A percentile compares a stretch with the other conserved stretches of the same genome.
These are phyloP conservation scores for Anagyrus pseudococci DNA, from an alignment of 2,888 invertebrate species.

Conservation along the genomic window DNA sequence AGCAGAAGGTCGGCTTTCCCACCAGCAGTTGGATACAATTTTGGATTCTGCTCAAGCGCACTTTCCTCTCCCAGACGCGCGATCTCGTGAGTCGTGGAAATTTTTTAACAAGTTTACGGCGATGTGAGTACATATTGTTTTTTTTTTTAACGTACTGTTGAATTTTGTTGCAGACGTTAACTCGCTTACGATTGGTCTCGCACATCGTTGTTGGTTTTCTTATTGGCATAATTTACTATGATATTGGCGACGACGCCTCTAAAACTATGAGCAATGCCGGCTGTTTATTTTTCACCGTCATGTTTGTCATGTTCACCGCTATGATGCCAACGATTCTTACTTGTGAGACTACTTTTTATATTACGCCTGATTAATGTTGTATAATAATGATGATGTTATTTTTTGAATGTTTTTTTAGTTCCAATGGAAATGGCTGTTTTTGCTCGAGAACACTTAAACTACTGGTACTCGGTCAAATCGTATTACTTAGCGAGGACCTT, in stretches of 20 bases:
- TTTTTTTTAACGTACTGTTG: neutral
- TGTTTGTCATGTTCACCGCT: slow-evolving; percentile 97
- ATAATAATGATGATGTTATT: too few species aligned
- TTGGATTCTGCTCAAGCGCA: slow-evolving; percentile 85
- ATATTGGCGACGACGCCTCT: slow-evolving; percentile 90
- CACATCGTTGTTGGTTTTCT: slow-evolving; percentile 89
- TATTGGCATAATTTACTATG: slow-evolving; percentile 92
- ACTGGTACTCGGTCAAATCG: slow-evolving; percentile 97
- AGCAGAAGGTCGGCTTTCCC: slow-evolving; percentile 77
- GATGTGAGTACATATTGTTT: too few species aligned
- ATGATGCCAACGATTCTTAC: slow-evolving; percentile 99
- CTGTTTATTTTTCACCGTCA: slow-evolving; percentile 93
- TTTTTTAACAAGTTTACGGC: neutral
- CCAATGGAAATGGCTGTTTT: slow-evolving; percentile 95
- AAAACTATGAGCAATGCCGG: slow-evolving; percentile 96
- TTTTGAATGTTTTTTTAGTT: slow-evolving; percentile 68
- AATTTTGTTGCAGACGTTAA: slow-evolving; percentile 74
- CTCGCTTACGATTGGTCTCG: slow-evolving; percentile 84
- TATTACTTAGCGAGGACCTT: slow-evolving; percentile 97
- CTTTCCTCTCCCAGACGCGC: slow-evolving; percentile 80
- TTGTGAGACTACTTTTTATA: too few species aligned
- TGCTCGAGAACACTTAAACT: slow-evolving; percentile 92
- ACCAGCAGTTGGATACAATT: slow-evolving; percentile 85
- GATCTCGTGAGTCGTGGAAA: slow-evolving; percentile 63
- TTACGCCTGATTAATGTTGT: too few species aligned